These are phyloP conservation scores for Pandemis heparana DNA, from an alignment of 2,888 invertebrate species.

Conservation along the genomic window DNA sequence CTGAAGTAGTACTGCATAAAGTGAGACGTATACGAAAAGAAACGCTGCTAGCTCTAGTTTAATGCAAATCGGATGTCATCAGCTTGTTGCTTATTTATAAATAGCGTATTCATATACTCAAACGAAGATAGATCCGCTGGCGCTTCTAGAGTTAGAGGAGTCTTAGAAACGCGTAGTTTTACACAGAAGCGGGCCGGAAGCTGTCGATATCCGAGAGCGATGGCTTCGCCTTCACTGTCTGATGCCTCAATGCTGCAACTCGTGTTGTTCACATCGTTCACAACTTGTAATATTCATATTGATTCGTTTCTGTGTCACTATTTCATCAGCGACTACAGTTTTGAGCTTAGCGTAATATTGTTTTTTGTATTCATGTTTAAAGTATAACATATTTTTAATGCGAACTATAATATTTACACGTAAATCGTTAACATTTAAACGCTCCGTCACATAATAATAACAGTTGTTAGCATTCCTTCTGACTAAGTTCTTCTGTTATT, in stretches of 20 bases:
- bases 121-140: not conserved
- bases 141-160: not conserved
- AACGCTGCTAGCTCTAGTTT: not conserved
- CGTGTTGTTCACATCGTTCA: conserved; percentile 1
- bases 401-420: not conserved
- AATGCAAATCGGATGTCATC: not conserved
- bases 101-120: not conserved
- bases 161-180: conserved; percentile 12
- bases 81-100: not conserved
- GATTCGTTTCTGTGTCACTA: not conserved
- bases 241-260: conserved; percentile 19
- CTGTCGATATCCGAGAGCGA: conserved; percentile 29
- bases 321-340: too few species aligned
- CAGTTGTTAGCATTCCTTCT: conserved; percentile 4
- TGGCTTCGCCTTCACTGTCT: conserved; percentile 18
- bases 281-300: not conserved
- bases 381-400: not conserved
- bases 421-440: not conserved
- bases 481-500: not conserved
- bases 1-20: not conserved
- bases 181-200: conserved; percentile 26
- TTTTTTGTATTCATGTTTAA: not conserved
- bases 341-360: too few species aligned
- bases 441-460: not conserved
- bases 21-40: not conserved